Percentiles rank a stretch among this genome's conserved stretches.
These are phyloP conservation scores for Umimayanthus chanpuru DNA, from an alignment of 92 coral and sea anemone species.

Conservation along the genomic window DNA sequence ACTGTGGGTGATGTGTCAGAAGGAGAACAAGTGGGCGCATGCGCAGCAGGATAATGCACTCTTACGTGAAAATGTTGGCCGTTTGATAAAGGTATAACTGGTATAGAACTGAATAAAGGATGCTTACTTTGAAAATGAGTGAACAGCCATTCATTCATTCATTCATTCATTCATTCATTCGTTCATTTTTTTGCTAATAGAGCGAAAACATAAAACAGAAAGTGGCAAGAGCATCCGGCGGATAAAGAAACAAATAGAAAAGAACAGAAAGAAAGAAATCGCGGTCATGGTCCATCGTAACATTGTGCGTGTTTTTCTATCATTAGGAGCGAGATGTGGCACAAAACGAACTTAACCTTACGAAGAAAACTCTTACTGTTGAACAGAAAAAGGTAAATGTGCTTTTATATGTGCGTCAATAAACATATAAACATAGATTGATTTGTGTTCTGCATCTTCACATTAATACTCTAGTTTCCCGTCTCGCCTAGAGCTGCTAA, in stretches of 20 bases:
- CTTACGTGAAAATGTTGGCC: neutral
- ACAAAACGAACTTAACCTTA: conserved; percentile 6
- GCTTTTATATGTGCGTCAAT: no score
- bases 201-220: no score
- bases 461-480: no score
- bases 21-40: conserved; percentile 39
- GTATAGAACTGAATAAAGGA: neutral
- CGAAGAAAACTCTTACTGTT: conserved; percentile 8
- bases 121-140: neutral
- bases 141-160: neutral
- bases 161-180: no score
- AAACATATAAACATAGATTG: no score
- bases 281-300: neutral
- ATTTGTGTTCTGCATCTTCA: no score
- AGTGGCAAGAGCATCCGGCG: no score
- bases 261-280: no score
- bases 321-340: conserved; percentile 8
- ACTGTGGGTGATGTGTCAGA: conserved; percentile 43
- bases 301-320: neutral
- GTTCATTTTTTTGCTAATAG: no score
- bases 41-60: conserved; percentile 25
- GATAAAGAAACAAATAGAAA: no score
- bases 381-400: conserved; percentile 6
- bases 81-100: conserved; percentile 23
- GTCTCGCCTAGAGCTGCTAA: no score